phyloP scores from a whole-genome alignment of 2,113 vertebrate species.

The Macrotus californicus region DNA sequence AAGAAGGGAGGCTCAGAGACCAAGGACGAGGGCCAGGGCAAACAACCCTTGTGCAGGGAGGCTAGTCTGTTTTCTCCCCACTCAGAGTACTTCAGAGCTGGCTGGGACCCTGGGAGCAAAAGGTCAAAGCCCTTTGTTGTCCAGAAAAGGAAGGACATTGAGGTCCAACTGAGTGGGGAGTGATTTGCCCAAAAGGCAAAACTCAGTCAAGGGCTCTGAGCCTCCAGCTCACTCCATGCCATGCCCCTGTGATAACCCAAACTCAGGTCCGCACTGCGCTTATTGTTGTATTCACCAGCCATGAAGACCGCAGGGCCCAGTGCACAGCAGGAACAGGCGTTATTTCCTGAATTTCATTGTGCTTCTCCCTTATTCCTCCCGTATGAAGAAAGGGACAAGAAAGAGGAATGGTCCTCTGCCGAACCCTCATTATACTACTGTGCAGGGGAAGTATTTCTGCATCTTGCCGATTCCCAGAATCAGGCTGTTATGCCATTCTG shows the following conservation, averaged over 20 bases:
- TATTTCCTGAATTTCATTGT: background rate
- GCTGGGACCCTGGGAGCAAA: background rate
- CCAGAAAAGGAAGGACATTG: background rate
- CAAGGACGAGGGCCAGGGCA: background rate
- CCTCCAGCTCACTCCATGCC: background rate
- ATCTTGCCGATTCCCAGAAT: background rate
- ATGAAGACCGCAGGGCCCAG: background rate
- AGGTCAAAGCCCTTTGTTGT: background rate
- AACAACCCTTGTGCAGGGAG: background rate
- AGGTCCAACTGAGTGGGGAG: background rate
- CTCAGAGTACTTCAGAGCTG: background rate
- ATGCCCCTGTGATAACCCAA: background rate
- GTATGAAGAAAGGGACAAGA: background rate
- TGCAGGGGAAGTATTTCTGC: no score
- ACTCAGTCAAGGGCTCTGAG: background rate
- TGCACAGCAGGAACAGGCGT: background rate
- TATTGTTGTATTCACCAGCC: background rate
- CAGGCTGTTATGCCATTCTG: background rate
- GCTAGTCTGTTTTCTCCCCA: background rate
- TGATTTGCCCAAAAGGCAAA: background rate
- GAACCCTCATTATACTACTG: background rate
- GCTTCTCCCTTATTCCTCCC: background rate
- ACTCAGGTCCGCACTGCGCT: background rate
- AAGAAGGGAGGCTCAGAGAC: background rate
- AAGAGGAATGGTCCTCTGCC: background rate